Percentiles rank a stretch among this genome's conserved stretches.
These are phyloP conservation scores for Colistium nudipinnis DNA, from an alignment of 2,113 vertebrate genomes.

Conservation along the genomic window DNA sequence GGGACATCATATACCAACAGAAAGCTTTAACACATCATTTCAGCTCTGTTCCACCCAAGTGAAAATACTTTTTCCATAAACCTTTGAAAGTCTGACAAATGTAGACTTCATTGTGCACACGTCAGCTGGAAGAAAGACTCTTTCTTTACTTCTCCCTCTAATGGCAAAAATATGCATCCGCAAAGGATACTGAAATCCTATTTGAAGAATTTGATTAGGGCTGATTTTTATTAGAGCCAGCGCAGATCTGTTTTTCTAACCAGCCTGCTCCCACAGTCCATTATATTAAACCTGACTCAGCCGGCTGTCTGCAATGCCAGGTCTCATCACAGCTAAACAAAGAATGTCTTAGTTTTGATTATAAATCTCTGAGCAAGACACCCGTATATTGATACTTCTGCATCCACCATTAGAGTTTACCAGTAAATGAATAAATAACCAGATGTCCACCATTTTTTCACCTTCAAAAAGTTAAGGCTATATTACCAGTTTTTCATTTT, in stretches of 20 bases:
- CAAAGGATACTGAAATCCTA: not conserved
- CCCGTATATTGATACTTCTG: not conserved
- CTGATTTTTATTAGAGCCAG: slow-evolving; percentile 34
- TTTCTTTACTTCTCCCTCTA: not conserved
- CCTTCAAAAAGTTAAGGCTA: no score
- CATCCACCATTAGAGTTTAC: not conserved
- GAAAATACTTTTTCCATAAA: slow-evolving; percentile 37
- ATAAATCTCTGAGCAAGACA: not conserved
- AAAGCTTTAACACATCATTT: slow-evolving; percentile 46
- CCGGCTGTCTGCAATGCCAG: not conserved
- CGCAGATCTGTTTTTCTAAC: slow-evolving; percentile 25
- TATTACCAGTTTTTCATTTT: no score
- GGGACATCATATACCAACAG: slow-evolving; percentile 47
- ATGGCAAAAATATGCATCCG: slow-evolving; percentile 17
- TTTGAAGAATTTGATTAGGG: slow-evolving; percentile 29
- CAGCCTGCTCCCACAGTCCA: slow-evolving; percentile 12
- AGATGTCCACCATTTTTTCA: no score
- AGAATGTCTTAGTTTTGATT: not conserved
- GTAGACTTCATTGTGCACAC: slow-evolving; percentile 3
- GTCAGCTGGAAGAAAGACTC: slow-evolving; percentile 23
- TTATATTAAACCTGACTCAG: slow-evolving; percentile 18
- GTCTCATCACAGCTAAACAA: slow-evolving; percentile 18
- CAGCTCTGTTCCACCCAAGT: slow-evolving; percentile 28
- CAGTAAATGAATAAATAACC: no score
- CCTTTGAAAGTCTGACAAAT: slow-evolving; percentile 29